A percentile compares a stretch with the other conserved stretches of the same genome.
Conservation (phyloP, 2,113 vertebrate genomes). For the Amblyopsis rosae region DNA sequence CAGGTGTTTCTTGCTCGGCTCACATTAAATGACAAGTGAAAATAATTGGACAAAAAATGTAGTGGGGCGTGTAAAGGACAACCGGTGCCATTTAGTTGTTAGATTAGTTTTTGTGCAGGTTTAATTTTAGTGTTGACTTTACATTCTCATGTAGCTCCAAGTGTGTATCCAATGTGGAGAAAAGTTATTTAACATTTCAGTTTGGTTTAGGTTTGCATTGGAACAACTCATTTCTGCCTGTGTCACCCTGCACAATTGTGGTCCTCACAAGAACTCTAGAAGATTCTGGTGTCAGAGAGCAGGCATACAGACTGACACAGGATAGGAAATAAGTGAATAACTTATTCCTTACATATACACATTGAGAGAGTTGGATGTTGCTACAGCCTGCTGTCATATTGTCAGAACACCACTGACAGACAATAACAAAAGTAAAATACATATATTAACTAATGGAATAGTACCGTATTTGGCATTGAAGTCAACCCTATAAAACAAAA, state of each 20-base stretch:
- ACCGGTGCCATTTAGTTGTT: not conserved
- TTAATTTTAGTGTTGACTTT: too few species aligned
- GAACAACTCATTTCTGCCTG: too few species aligned
- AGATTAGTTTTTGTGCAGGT: too few species aligned
- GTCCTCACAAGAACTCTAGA: conserved; percentile 48
- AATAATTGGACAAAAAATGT: conserved; percentile 47
- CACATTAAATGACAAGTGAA: conserved; percentile 55
- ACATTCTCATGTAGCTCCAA: too few species aligned
- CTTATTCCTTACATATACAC: conserved; percentile 15
- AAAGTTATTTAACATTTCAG: too few species aligned
- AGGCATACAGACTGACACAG: conserved; percentile 38
- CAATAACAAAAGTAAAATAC: not conserved
- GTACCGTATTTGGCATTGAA: too few species aligned
- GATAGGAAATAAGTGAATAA: conserved; percentile 39
- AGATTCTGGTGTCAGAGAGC: conserved; percentile 44
- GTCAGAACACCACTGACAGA: conserved; percentile 12
- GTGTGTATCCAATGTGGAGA: too few species aligned
- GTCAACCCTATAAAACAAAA: too few species aligned
- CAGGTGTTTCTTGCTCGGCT: conserved; percentile 52
- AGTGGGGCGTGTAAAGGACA: conserved; percentile 24
- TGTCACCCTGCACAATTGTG: conserved; percentile 13
- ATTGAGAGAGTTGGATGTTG: conserved; percentile 30
- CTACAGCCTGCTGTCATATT: conserved; percentile 25
- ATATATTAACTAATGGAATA: not conserved
- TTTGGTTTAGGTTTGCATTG: too few species aligned